Percentiles rank a stretch among this genome's conserved stretches.
These are phyloP conservation scores for Sialis lutaria DNA, from an alignment of 2,888 invertebrate genomes.

Conservation along the genomic window DNA sequence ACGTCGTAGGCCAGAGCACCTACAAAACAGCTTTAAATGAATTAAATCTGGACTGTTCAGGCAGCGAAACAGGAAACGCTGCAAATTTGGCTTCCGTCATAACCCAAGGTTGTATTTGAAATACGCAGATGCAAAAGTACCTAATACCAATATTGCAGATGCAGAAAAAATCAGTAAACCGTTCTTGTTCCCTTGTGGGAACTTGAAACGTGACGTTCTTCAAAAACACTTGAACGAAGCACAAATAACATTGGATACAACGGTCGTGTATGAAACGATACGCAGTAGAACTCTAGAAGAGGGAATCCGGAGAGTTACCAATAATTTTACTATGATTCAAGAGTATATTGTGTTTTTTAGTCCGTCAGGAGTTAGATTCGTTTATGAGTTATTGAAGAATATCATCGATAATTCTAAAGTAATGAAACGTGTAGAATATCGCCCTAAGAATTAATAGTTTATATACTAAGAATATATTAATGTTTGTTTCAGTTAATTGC, in stretches of 20 bases:
- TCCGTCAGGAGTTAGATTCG: conserved; percentile 35
- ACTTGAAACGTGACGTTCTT: conserved; percentile 32
- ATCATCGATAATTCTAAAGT: conserved; percentile 4
- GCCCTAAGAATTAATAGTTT: conserved; percentile 13
- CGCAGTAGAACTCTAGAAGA: conserved; percentile 27
- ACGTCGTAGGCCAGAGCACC: conserved; percentile 35
- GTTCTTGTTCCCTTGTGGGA: conserved; percentile 36
- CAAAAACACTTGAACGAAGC: conserved; percentile 24
- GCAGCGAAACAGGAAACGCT: conserved; percentile 35
- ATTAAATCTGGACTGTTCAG: conserved; percentile 28
- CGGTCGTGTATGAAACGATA: conserved; percentile 35
- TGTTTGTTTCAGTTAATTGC: conserved; percentile 27
- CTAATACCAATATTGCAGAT: conserved; percentile 16
- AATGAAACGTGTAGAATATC: too few relatives aligned
- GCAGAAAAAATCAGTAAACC: conserved; percentile 21
- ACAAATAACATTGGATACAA: conserved; percentile 26
- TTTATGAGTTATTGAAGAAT: conserved; percentile 24
- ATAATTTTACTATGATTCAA: conserved; percentile 21
- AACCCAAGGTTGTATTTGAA: conserved; percentile 22
- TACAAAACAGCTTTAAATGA: conserved; percentile 25
- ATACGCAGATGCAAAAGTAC: neutral
- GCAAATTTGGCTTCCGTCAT: conserved; percentile 30
- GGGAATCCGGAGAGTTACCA: conserved; percentile 22
- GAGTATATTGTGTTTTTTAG: conserved; percentile 38
- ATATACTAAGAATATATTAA: conserved; percentile 13